Evolutionary conservation across 2,113 vertebrate genomes (phyloP).

Genomic region (Atherinomorus stipes): DNA sequence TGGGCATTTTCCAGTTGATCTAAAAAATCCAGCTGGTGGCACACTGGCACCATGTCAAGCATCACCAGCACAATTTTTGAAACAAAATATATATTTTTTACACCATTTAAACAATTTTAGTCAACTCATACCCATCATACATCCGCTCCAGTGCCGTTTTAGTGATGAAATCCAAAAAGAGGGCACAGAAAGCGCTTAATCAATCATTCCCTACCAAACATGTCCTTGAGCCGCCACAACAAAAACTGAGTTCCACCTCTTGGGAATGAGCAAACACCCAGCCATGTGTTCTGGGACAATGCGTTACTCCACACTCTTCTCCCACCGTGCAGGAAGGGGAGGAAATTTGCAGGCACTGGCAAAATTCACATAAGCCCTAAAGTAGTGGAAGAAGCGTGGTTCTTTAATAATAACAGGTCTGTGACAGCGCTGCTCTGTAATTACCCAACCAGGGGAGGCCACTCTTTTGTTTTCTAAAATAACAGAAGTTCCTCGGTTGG

Average conservation of each 20-base stretch:
- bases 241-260: constrained; percentile 24
- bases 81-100: too few species aligned
- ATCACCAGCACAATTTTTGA: too few species aligned
- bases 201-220: constrained; percentile 50
- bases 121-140: neutral
- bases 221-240: constrained; percentile 52
- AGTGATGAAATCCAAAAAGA: constrained; percentile 24
- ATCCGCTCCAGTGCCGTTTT: constrained; percentile 1
- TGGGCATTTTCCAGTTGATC: too few species aligned
- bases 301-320: constrained; percentile 12
- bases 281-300: constrained; percentile 52
- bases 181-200: constrained; percentile 32
- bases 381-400: constrained; percentile 54
- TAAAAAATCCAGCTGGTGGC: too few species aligned
- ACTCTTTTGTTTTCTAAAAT: constrained; percentile 61
- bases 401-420: constrained; percentile 73
- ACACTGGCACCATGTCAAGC: too few species aligned
- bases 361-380: constrained; percentile 53
- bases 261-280: constrained; percentile 36
- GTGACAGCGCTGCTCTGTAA: constrained; percentile 67
- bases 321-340: constrained; percentile 17
- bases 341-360: constrained; percentile 59
- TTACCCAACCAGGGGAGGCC: constrained; percentile 56
- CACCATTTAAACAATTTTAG: neutral
- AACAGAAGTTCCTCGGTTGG: constrained; percentile 45